phyloP scores from a whole-genome alignment of 2,797 vertebrate species.

The Microtus agrestis region DNA sequence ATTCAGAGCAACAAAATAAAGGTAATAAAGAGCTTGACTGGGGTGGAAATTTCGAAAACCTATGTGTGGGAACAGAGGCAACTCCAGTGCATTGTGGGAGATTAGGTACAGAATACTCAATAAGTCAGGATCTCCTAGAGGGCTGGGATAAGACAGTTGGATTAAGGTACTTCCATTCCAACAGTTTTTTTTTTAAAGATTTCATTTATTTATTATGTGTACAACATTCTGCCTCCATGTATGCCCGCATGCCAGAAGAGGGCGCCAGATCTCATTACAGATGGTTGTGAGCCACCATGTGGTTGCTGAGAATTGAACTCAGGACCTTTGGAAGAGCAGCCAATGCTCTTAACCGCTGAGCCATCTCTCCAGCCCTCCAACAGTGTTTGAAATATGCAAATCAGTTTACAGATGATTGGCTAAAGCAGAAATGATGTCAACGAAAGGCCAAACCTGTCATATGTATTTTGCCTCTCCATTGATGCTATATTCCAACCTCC shows the following conservation, averaged over 20 bases:
- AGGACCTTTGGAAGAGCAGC: no score
- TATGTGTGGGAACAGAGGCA: not conserved
- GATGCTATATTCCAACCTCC: conserved; percentile 5
- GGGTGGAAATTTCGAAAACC: not conserved
- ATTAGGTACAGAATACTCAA: not conserved
- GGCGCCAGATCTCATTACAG: no score
- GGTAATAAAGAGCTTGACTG: not conserved
- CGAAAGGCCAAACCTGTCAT: conserved; percentile 25
- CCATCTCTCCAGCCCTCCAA: no score
- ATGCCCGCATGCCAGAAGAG: no score
- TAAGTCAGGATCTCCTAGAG: not conserved
- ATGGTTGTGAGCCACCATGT: no score
- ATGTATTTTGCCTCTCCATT: not conserved
- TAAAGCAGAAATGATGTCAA: conserved; percentile 16
- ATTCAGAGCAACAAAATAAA: conserved; percentile 40
- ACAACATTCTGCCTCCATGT: no score
- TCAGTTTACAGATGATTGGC: not conserved
- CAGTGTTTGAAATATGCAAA: not conserved
- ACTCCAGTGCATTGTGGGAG: not conserved
- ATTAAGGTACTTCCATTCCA: not conserved
- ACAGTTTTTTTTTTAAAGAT: no score
- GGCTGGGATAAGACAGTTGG: not conserved
- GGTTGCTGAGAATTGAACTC: no score
- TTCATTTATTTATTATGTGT: no score
- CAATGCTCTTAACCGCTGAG: no score